These are phyloP conservation scores for Lontra canadensis DNA, from an alignment of 2,113 vertebrate species.

Conservation along the genomic window DNA sequence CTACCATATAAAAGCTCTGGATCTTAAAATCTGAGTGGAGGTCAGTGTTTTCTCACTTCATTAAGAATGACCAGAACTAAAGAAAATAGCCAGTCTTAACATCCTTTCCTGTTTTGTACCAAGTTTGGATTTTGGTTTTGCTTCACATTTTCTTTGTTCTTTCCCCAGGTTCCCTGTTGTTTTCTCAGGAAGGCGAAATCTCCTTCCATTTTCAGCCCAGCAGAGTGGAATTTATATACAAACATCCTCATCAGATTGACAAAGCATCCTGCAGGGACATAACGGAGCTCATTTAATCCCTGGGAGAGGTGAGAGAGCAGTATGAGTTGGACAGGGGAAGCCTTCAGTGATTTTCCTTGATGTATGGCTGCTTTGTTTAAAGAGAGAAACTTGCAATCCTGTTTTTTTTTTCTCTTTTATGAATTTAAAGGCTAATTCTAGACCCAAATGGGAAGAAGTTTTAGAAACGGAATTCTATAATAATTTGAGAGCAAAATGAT, in stretches of 20 bases:
- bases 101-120: not conserved
- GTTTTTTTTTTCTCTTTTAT: not conserved
- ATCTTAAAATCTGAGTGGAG: not conserved
- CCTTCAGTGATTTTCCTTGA: not conserved
- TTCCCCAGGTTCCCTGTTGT: not conserved
- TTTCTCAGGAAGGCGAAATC: not conserved
- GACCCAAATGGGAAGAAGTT: not conserved
- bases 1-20: not conserved
- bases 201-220: not conserved
- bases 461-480: not conserved
- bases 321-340: not conserved
- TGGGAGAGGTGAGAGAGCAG: not conserved
- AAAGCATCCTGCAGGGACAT: not conserved
- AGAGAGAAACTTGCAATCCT: not conserved
- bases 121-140: not conserved
- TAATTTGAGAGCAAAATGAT: not conserved
- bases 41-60: not conserved
- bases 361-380: not conserved
- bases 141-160: slow-evolving; percentile 12
- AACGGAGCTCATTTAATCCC: not conserved
- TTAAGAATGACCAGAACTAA: not conserved
- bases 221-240: not conserved
- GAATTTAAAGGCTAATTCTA: slow-evolving; percentile 12
- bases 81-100: not conserved
- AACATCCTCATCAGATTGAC: not conserved